Percentiles rank a stretch among this genome's conserved stretches.
phyloP scores from a whole-genome alignment of 1,140 invertebrate genomes.

The Fopius arisanus region DNA sequence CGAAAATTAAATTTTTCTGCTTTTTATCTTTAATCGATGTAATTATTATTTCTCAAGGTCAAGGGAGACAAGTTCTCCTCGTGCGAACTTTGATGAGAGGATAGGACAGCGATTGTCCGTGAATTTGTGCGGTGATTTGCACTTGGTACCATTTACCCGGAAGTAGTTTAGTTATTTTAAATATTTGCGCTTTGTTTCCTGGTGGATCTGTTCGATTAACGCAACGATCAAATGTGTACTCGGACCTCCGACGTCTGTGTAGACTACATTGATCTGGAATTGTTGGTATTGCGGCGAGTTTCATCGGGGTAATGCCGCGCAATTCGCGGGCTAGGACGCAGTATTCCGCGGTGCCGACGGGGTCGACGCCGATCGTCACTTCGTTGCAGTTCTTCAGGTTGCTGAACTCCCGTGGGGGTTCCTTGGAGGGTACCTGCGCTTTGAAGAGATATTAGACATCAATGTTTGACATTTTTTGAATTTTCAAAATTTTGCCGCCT shows the following conservation, averaged over 20 bases:
- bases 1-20: too few relatives aligned
- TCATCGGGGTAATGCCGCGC: slow-evolving; percentile 36
- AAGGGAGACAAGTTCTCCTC: slow-evolving; percentile 40
- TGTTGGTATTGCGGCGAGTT: slow-evolving; percentile 36
- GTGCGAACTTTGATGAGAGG: slow-evolving; percentile 49
- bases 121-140: slow-evolving; percentile 52
- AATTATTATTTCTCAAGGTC: background rate
- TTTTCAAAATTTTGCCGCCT: too few relatives aligned
- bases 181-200: slow-evolving; percentile 46
- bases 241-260: slow-evolving; percentile 50
- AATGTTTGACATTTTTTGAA: too few relatives aligned
- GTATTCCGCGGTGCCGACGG: slow-evolving; percentile 53
- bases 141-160: slow-evolving; percentile 52
- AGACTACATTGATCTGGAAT: slow-evolving; percentile 53
- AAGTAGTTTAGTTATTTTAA: slow-evolving; percentile 49
- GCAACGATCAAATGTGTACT: slow-evolving; percentile 50
- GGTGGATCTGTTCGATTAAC: slow-evolving; percentile 48
- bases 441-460: slow-evolving; percentile 6
- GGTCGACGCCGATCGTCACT: slow-evolving; percentile 54
- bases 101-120: slow-evolving; percentile 52
- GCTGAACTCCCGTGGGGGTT: slow-evolving; percentile 51
- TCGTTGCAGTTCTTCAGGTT: slow-evolving; percentile 51
- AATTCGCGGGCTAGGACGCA: slow-evolving; percentile 53
- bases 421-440: slow-evolving; percentile 48
- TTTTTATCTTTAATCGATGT: too few relatives aligned